These are phyloP conservation scores for Xestia ashworthii DNA, from an alignment of 2,888 invertebrate genomes.

Conservation along the genomic window DNA sequence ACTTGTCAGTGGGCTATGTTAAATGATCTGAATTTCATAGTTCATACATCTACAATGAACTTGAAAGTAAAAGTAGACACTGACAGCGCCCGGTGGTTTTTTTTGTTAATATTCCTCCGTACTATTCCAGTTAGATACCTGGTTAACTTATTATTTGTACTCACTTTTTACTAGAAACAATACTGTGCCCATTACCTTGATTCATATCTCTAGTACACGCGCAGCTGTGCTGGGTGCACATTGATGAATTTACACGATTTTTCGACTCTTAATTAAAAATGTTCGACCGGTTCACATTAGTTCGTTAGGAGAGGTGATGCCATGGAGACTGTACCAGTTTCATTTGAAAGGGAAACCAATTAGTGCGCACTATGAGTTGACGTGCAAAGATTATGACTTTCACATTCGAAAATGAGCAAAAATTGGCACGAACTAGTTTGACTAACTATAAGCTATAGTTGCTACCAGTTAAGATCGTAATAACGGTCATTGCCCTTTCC, in stretches of 20 bases:
- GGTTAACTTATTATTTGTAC: too few relatives aligned
- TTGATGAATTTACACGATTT: constrained; percentile 26
- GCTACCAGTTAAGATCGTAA: too few relatives aligned
- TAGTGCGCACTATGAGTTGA: too few relatives aligned
- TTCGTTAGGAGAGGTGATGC: constrained; percentile 17
- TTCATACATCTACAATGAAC: too few relatives aligned
- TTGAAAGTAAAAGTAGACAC: not conserved
- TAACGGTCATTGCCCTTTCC: too few relatives aligned
- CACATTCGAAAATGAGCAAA: not conserved
- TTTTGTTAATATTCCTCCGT: not conserved
- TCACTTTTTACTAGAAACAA: not conserved
- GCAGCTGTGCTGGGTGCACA: constrained; percentile 2
- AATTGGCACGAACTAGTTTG: not conserved
- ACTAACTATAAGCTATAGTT: not conserved
- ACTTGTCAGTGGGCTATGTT: too few relatives aligned
- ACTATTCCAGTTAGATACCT: not conserved
- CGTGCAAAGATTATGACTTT: not conserved
- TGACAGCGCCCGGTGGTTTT: not conserved
- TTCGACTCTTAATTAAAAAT: constrained; percentile 40
- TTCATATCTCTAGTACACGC: not conserved
- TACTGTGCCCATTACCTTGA: not conserved
- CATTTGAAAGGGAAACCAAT: constrained; percentile 7
- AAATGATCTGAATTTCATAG: too few relatives aligned
- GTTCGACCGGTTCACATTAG: constrained; percentile 30
- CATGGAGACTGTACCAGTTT: constrained; percentile 9